phyloP scores from a whole-genome alignment of 2,888 invertebrate genomes.

The Argyresthia albistria region DNA sequence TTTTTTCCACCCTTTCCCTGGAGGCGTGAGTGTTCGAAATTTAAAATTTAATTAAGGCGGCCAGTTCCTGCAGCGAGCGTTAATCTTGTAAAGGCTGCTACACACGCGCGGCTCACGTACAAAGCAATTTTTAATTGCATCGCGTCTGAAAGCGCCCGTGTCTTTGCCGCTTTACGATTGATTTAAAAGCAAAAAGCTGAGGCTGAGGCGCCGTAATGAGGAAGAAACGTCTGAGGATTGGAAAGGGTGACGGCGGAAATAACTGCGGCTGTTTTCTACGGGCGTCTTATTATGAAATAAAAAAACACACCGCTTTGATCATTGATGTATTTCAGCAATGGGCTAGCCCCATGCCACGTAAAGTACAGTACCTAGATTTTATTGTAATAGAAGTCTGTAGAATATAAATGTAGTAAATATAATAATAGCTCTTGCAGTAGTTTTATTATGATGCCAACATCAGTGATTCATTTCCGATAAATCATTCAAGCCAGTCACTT shows the following conservation, averaged over 20 bases:
- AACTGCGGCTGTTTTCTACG: no score
- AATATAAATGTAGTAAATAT: no score
- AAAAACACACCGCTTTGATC: no score
- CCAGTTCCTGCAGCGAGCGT: constrained; percentile 33
- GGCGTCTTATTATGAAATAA: not conserved
- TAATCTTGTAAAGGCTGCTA: constrained; percentile 47
- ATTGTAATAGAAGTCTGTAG: no score
- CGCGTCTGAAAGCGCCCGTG: constrained; percentile 31
- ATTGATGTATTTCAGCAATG: no score
- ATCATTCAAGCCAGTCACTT: no score
- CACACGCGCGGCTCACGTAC: constrained; percentile 34
- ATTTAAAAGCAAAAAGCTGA: constrained; percentile 38
- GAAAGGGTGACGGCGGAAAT: not conserved
- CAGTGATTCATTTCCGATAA: not conserved
- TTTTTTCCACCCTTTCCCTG: constrained; percentile 24
- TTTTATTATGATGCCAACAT: not conserved
- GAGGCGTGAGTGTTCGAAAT: constrained; percentile 41
- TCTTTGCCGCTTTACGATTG: constrained; percentile 52
- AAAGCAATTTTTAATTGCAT: constrained; percentile 64
- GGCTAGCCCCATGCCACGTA: no score
- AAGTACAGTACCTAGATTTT: no score
- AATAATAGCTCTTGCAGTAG: no score
- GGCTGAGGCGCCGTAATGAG: not conserved
- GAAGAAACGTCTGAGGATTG: not conserved
- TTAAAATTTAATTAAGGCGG: constrained; percentile 55